These are phyloP conservation scores for Yponomeuta plumbellus DNA, from an alignment of 2,888 invertebrate species.

Conservation along the genomic window DNA sequence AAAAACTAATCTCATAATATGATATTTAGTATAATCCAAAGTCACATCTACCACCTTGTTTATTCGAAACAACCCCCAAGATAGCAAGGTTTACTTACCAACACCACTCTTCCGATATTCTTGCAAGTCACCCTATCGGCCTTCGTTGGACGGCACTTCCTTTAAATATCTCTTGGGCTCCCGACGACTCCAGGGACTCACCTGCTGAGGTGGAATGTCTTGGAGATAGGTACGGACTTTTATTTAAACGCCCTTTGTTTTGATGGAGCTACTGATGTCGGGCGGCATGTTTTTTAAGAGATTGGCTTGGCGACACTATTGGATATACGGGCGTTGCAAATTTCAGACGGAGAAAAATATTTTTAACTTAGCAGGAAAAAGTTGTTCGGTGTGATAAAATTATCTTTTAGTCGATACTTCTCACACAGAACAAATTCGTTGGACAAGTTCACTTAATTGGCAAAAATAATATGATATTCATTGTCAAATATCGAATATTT, in stretches of 20 bases:
- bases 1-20: too few relatives aligned
- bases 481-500: too few relatives aligned
- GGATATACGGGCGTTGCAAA: not conserved
- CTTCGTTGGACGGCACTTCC: constrained; percentile 37
- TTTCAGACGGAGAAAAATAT: not conserved
- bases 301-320: not conserved
- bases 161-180: constrained; percentile 46
- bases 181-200: constrained; percentile 36
- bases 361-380: not conserved
- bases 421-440: too few relatives aligned
- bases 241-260: constrained; percentile 58
- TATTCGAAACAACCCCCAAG: too few relatives aligned
- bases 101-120: too few relatives aligned
- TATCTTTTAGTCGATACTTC: too few relatives aligned
- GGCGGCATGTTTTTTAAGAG: not conserved
- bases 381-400: too few relatives aligned
- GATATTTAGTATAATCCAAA: too few relatives aligned
- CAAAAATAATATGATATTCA: too few relatives aligned
- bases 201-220: constrained; percentile 48
- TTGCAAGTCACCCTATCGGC: constrained; percentile 26
- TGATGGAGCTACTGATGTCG: constrained; percentile 8
- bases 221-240: constrained; percentile 44
- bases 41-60: too few relatives aligned
- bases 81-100: too few relatives aligned
- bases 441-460: too few relatives aligned